Evolutionary conservation across 2,888 invertebrate genomes (phyloP).

Genomic region (Gymnoscelis rufifasciata): DNA sequence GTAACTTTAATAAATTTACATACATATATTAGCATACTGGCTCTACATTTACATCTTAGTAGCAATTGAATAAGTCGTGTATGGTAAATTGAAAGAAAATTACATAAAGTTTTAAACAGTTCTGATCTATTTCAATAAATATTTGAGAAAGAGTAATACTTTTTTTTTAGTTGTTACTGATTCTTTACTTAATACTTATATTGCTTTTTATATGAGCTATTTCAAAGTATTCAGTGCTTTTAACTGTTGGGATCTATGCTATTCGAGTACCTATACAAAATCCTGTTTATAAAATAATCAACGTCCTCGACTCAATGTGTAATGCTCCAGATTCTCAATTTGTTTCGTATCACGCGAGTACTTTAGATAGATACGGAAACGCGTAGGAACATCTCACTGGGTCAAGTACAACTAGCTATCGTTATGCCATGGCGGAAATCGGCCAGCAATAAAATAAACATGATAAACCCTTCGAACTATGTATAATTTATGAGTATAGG

Average conservation of each 20-base stretch:
- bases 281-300: neutral
- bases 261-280: neutral
- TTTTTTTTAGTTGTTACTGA: no score
- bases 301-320: conserved; percentile 1
- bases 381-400: conserved; percentile 45
- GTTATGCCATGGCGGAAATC: conserved; percentile 47
- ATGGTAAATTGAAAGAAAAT: no score
- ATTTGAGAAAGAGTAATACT: no score
- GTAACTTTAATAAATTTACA: conserved; percentile 5
- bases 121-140: no score
- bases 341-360: conserved; percentile 6
- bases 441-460: conserved; percentile 27
- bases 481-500: conserved; percentile 8
- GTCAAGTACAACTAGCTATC: conserved; percentile 61
- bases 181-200: no score
- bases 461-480: conserved; percentile 33
- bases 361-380: conserved; percentile 35
- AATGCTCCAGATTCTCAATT: conserved; percentile 16
- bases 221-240: no score
- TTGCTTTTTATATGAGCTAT: no score
- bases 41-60: neutral
- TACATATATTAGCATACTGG: neutral
- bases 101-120: no score
- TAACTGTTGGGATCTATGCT: no score
- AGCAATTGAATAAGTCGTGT: neutral